Evolutionary conservation across 2,888 invertebrate species (phyloP), one percentile per base, ranked within the genome.

Genomic region (Papilio elwesi): DNA sequence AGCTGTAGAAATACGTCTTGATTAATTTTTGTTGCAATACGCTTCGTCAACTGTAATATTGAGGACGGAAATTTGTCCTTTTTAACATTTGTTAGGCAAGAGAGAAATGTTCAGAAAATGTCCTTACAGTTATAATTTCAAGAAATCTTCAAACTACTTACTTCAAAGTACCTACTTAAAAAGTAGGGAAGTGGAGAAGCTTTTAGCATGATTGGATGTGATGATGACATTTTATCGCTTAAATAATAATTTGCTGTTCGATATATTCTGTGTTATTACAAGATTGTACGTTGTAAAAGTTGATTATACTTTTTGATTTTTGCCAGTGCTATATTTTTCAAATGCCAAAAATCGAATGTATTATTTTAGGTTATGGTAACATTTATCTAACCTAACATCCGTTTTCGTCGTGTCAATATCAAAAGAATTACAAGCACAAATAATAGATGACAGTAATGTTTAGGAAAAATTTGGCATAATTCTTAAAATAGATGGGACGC

Each of bases 21-120:
- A 82, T 78, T 80, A 79, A 80, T 78, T 76, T 76, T 79, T 78
- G 74, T 81, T 83, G 84, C 81, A 80, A 78, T 80, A 78, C 78
- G 81, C 75, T 76, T 77, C 78, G 80, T 82, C 80, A 80, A 83
- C 83, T 86, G 87, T 85, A 84, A 83, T 81, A 81, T 80, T 80
- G 76, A 88, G 92, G 92, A 92, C 91, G 92, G 92, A 91, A 82
- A 82, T 76, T 77, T 89, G 89, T 90, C 90, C 90, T 88, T 85
- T 85, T 78, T 80, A 74, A 79, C 78, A 79, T 80, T 80, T 77
- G 75, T 81, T 83, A 82, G 80, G 78, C 79, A 83, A 85, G 82
- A 84, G 86, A 85, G 73, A 84, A 89, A 88, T 89, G 86, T 89
- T 87, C 85, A 88, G 87, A 89, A 85, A 87, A 82, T 82, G 84